Evolutionary conservation across 2,797 vertebrate species (phyloP).

Genomic region (Steatocranus sp.): DNA sequence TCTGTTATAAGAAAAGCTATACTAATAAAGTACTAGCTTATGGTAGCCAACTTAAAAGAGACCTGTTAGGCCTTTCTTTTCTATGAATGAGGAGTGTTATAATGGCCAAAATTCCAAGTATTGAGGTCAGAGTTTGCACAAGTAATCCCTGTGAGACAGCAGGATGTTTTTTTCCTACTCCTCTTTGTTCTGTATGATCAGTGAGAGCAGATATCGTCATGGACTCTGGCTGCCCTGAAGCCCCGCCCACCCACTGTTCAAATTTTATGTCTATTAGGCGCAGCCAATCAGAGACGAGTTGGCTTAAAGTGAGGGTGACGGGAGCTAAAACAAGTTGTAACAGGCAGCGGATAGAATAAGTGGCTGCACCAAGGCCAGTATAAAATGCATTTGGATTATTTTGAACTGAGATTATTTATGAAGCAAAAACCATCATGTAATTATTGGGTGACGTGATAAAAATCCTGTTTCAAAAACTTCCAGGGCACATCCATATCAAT

Average conservation of each 20-base stretch:
- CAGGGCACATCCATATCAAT: neutral
- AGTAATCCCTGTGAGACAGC: neutral
- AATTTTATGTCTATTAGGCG: neutral
- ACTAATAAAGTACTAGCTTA: neutral
- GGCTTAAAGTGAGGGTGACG: neutral
- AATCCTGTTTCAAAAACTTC: neutral
- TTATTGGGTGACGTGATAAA: neutral
- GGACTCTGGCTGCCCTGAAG: neutral
- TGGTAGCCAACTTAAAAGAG: neutral
- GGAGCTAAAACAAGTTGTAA: neutral
- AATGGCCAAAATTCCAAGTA: neutral
- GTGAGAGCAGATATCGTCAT: neutral
- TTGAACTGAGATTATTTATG: neutral
- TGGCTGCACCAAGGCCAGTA: neutral
- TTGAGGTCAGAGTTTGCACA: neutral
- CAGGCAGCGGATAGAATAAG: neutral
- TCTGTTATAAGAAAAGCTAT: neutral
- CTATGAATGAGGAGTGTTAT: neutral
- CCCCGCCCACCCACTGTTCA: neutral
- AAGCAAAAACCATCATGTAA: neutral
- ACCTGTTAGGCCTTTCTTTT: neutral
- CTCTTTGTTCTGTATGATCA: neutral
- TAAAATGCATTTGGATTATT: neutral
- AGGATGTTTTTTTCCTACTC: neutral
- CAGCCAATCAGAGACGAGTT: neutral